phyloP scores from a whole-genome alignment of 1,140 invertebrate genomes.

The Sarcophaga bullata region DNA sequence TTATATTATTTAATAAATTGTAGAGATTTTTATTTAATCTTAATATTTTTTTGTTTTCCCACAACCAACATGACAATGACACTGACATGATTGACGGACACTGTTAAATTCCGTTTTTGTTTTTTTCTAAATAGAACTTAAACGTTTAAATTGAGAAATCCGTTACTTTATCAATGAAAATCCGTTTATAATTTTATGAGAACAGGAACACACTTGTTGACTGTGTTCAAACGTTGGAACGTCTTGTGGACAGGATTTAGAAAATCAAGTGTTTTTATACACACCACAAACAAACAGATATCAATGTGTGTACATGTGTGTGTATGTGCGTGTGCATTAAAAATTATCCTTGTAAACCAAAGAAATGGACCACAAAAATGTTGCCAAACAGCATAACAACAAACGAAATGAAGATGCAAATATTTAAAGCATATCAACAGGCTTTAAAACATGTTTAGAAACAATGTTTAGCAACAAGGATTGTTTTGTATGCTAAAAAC shows the following conservation, averaged over 20 bases:
- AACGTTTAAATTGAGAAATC: slow-evolving; percentile 1
- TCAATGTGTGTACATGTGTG: background rate
- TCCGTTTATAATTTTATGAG: slow-evolving; percentile 1
- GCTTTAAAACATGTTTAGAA: background rate
- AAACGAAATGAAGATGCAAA: background rate
- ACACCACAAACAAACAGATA: too few relatives aligned
- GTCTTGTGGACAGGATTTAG: slow-evolving; percentile 14
- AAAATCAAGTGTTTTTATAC: slow-evolving; percentile 27
- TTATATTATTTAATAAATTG: too few relatives aligned
- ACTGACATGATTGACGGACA: background rate
- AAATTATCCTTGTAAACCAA: slow-evolving; percentile 19
- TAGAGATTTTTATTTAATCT: too few relatives aligned
- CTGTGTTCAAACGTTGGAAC: slow-evolving; percentile 29
- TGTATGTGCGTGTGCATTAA: background rate
- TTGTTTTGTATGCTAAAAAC: too few relatives aligned
- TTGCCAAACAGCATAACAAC: background rate
- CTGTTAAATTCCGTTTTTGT: background rate
- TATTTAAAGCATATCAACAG: background rate
- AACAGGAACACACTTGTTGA: slow-evolving; percentile 35
- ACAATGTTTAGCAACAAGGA: background rate
- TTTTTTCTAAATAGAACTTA: slow-evolving; percentile 9
- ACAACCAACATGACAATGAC: background rate
- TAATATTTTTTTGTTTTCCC: too few relatives aligned
- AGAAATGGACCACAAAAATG: slow-evolving; percentile 26
- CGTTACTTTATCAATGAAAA: slow-evolving; percentile 20